phyloP scores from a whole-genome alignment of 1,140 invertebrate genomes.

The Tachypleus tridentatus region DNA sequence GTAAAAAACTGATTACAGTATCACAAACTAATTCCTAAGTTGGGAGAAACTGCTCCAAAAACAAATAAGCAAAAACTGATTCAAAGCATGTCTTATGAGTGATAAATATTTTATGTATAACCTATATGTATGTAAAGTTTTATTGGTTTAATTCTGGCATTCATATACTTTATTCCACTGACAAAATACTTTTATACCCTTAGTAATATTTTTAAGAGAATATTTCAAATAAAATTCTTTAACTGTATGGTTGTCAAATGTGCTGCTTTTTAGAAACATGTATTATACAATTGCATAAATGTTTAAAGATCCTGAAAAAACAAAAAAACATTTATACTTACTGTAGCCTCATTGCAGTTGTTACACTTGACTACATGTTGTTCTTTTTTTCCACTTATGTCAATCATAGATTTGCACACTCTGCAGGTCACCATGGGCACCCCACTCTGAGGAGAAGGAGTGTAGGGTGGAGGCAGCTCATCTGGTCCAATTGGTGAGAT shows the following conservation, averaged over 20 bases:
- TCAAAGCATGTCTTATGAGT: too few species aligned
- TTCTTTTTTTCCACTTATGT: conserved; percentile 82
- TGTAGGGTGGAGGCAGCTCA: conserved; percentile 66
- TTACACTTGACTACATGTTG: conserved; percentile 95
- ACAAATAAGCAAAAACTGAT: too few species aligned
- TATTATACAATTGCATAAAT: not conserved
- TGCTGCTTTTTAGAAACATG: too few species aligned
- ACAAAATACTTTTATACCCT: too few species aligned
- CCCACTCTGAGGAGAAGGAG: conserved; percentile 47
- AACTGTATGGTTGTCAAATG: too few species aligned
- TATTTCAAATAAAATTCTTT: not conserved
- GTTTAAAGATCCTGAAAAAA: conserved; percentile 8
- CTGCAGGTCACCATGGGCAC: conserved; percentile 79
- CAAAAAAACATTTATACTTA: conserved; percentile 41
- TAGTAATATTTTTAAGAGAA: not conserved
- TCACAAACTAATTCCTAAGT: too few species aligned
- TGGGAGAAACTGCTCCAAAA: too few species aligned
- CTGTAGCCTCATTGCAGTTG: conserved; percentile 92
- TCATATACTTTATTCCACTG: too few species aligned
- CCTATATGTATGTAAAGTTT: too few species aligned
- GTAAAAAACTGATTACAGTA: too few species aligned
- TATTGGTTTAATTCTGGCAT: too few species aligned
- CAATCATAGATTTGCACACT: conserved; percentile 92
- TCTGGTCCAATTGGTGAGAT: conserved; percentile 61
- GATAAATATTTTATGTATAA: too few species aligned